Percentiles rank a stretch among this genome's conserved stretches.
These are phyloP conservation scores for Poecilia latipinna DNA, from an alignment of 2,113 vertebrate species.

Conservation along the genomic window DNA sequence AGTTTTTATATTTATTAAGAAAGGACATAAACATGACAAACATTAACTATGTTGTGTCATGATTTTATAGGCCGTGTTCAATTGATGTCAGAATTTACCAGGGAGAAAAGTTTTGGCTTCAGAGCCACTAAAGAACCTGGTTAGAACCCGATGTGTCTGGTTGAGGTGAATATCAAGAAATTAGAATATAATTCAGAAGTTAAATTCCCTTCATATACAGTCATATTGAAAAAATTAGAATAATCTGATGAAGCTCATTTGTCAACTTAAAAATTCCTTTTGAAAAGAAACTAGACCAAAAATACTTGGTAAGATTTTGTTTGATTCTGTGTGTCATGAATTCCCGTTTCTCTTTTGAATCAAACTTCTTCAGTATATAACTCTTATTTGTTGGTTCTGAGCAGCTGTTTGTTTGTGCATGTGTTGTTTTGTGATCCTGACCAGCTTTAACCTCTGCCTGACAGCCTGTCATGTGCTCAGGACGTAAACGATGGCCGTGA, in stretches of 20 bases:
- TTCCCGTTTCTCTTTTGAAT: background rate
- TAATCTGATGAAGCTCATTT: no score
- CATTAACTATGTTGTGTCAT: background rate
- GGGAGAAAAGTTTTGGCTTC: background rate
- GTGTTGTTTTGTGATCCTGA: conserved; percentile 64
- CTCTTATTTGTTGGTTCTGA: background rate
- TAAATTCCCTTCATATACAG: no score
- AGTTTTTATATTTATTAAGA: no score
- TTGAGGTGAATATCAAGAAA: no score
- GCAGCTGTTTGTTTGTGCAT: conserved; percentile 10
- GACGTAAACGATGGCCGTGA: conserved; percentile 71
- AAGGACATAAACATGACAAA: background rate
- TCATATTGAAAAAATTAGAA: no score
- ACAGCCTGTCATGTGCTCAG: conserved; percentile 69
- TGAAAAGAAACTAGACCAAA: no score
- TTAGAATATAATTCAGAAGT: no score
- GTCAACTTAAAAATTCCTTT: no score
- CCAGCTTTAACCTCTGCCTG: conserved; percentile 60
- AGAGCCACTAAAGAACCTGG: background rate
- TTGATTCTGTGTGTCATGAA: background rate
- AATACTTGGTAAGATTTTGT: no score
- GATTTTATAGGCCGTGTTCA: no score
- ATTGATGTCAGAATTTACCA: background rate
- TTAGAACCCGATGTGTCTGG: no score
- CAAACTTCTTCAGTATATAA: background rate